Percentiles rank a stretch among this genome's conserved stretches.
These are phyloP conservation scores for Xestia xanthographa DNA, from an alignment of 2,888 invertebrate species.

Conservation along the genomic window DNA sequence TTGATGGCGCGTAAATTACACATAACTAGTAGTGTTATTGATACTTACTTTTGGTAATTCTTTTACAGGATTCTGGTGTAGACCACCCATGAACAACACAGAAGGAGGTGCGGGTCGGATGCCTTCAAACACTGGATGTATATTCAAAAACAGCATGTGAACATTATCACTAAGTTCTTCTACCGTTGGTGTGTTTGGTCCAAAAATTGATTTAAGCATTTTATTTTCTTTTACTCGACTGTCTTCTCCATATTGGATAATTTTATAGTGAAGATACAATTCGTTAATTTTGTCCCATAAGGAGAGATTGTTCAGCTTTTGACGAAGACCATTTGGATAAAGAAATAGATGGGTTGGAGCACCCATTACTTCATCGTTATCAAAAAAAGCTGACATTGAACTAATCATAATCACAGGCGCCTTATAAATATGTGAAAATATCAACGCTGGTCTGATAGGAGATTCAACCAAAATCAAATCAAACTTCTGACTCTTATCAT, in stretches of 20 bases:
- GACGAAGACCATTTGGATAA: conserved; percentile 34
- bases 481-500: conserved; percentile 53
- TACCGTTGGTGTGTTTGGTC: conserved; percentile 59
- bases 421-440: conserved; percentile 59
- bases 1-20: not conserved
- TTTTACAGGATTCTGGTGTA: conserved; percentile 65
- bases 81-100: conserved; percentile 71
- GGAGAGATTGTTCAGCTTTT: conserved; percentile 32
- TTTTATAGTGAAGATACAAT: conserved; percentile 31
- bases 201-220: conserved; percentile 62
- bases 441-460: conserved; percentile 41
- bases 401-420: conserved; percentile 64
- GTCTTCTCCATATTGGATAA: conserved; percentile 14
- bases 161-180: conserved; percentile 68
- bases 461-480: conserved; percentile 64
- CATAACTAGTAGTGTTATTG: not conserved
- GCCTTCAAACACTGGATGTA: conserved; percentile 70
- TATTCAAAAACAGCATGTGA: conserved; percentile 71
- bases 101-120: conserved; percentile 71
- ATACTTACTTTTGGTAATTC: conserved; percentile 67
- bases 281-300: conserved; percentile 34
- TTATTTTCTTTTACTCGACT: conserved; percentile 34
- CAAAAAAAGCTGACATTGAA: conserved; percentile 17
- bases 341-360: conserved; percentile 16
- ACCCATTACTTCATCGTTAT: conserved; percentile 26